Base-by-base conservation (phyloP, 2,888 invertebrate genomes). In the Germaria angustata region DNA sequence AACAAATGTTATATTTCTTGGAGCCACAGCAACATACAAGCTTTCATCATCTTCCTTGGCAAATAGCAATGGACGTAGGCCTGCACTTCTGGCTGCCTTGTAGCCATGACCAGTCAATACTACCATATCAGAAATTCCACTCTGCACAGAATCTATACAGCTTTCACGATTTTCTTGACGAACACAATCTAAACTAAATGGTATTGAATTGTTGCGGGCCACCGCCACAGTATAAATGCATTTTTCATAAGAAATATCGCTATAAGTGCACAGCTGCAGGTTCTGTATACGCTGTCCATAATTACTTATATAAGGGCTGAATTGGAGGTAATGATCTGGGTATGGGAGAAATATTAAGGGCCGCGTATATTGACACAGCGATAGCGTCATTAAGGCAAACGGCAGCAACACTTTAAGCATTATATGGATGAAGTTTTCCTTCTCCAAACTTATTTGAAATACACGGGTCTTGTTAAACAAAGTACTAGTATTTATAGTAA, bases 21-120 rank as follows among this genome's bases (percentile, higher is more conserved):
- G 84, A 9, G 83, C 85, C 24, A 85, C 86, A 3, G 85, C 86
- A 17, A 86, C 72, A 49, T 78, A 85, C 8, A 84, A 77, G 65
- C 83, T 81, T 4, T 17, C 36, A 13, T 83, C 72, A 71, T 34
- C 41, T 24, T 84, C 84, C 32, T 84, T 80, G 22, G 84, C 86
- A 73, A 78, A 86, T 7, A 86, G 15, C 0, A 84, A 34, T 1
- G 86, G 85, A 0, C 44, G 34, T 15, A 86, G 59, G 7, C 76
- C 75, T 1, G 44, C 68, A 7, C 6, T 44, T 61, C 85, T 83
- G 15, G 85, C 85, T 3, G 46, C 39, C 44, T 68, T 51, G 28
- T 85, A 86, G 9, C 72, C 81, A 57, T 85, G 84, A 0, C 75
- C 85, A 0, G 69, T 80, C 36, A 81, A 51, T 2, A 86, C 85